These are phyloP conservation scores for Sisyra nigra DNA, from an alignment of 2,888 invertebrate species.

Conservation along the genomic window DNA sequence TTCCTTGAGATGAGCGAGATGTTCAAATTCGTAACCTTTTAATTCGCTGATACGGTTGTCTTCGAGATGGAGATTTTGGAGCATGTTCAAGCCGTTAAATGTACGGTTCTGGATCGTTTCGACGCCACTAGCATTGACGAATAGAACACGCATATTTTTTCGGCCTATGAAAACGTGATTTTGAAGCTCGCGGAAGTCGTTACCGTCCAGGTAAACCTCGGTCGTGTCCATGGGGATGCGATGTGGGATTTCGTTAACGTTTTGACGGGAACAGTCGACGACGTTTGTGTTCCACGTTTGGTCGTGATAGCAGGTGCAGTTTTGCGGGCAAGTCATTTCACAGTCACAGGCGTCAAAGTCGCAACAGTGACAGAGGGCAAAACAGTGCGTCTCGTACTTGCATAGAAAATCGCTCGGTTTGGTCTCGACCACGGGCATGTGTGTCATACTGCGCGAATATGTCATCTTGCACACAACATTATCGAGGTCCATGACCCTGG, in stretches of 20 bases:
- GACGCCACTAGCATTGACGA: slow-evolving; percentile 71
- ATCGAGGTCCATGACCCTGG: slow-evolving; percentile 75
- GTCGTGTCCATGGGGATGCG: slow-evolving; percentile 90
- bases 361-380: slow-evolving; percentile 88
- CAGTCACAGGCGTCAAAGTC: slow-evolving; percentile 94
- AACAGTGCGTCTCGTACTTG: slow-evolving; percentile 84
- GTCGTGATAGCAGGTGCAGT: slow-evolving; percentile 90
- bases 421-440: slow-evolving; percentile 60
- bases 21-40: slow-evolving; percentile 74
- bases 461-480: slow-evolving; percentile 80
- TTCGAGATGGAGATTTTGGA: slow-evolving; percentile 69
- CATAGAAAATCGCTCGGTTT: slow-evolving; percentile 77
- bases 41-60: slow-evolving; percentile 66
- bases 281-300: slow-evolving; percentile 86
- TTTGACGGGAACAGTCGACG: slow-evolving; percentile 75
- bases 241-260: slow-evolving; percentile 60
- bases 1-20: slow-evolving; percentile 61
- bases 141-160: slow-evolving; percentile 74
- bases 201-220: slow-evolving; percentile 83
- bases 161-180: slow-evolving; percentile 81
- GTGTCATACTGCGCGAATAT: slow-evolving; percentile 59
- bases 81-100: slow-evolving; percentile 68
- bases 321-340: slow-evolving; percentile 89
- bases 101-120: slow-evolving; percentile 77
- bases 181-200: slow-evolving; percentile 67